These are phyloP conservation scores for Zeuzera pyrina DNA, from an alignment of 2,888 invertebrate species.

Conservation along the genomic window DNA sequence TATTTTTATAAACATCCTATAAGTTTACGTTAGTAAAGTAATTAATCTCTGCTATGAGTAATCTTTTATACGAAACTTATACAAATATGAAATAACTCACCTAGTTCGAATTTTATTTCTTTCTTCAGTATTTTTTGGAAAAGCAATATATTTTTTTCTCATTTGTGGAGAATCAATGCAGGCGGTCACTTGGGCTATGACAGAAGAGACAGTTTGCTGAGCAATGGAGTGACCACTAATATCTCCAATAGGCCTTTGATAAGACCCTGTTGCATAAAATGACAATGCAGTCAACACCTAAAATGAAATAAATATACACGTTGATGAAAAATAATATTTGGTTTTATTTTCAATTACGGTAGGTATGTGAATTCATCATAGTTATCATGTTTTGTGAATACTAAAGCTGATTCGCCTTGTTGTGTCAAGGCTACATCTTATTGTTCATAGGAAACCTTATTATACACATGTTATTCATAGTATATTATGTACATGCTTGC, in stretches of 20 bases:
- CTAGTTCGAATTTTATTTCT: neutral
- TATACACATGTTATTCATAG: no score
- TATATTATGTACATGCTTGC: no score
- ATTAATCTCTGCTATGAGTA: no score
- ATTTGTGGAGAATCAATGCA: neutral
- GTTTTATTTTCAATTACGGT: no score
- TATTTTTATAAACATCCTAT: no score
- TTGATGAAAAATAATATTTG: neutral
- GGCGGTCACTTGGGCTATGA: neutral
- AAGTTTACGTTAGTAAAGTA: no score
- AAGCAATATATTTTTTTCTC: slow-evolving; percentile 1
- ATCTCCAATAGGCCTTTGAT: neutral
- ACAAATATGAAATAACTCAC: neutral
- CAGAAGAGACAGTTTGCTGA: neutral
- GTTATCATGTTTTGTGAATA: no score
- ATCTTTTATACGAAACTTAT: neutral
- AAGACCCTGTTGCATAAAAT: neutral
- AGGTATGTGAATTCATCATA: no score
- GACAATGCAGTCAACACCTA: slow-evolving; percentile 1
- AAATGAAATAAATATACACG: no score
- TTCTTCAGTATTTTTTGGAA: neutral
- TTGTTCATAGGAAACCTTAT: no score
- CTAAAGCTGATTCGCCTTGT: no score
- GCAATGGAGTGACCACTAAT: neutral
- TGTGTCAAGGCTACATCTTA: no score